phyloP scores from a whole-genome alignment of 2,797 vertebrate genomes.

The Liasis olivaceus region DNA sequence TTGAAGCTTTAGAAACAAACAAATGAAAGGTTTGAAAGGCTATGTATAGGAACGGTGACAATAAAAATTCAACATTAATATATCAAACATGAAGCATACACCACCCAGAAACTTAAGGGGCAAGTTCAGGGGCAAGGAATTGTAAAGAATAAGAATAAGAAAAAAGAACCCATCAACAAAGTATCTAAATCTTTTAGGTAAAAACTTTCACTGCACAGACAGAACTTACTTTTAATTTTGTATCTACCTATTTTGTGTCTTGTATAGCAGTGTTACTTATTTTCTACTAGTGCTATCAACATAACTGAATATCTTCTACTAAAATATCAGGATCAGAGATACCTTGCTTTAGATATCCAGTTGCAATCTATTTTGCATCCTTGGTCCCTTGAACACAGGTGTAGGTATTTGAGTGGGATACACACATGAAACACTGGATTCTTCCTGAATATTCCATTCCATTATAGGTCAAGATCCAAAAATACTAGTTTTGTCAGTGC shows the following conservation, averaged over 20 bases:
- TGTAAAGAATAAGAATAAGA: constrained; percentile 13
- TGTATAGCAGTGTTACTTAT: not conserved
- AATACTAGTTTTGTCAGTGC: not conserved
- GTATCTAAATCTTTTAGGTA: not conserved
- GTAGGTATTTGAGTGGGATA: not conserved
- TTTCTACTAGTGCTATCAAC: not conserved
- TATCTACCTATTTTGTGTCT: not conserved
- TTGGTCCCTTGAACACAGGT: not conserved
- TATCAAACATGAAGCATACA: constrained; percentile 80
- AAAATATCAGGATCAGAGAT: not conserved
- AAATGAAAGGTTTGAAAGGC: constrained; percentile 88
- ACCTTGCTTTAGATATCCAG: not conserved
- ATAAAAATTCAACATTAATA: constrained; percentile 89
- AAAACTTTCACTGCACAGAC: constrained; percentile 32
- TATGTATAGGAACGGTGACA: constrained; percentile 81
- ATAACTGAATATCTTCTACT: not conserved
- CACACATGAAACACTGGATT: not conserved
- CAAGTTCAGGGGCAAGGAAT: constrained; percentile 69
- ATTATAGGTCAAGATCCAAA: not conserved
- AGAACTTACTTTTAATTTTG: not conserved
- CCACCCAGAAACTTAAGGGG: constrained; percentile 77
- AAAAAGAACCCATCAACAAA: not conserved
- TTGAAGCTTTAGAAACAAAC: constrained; percentile 85
- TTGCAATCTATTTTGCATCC: not conserved
- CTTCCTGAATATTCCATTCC: not conserved